Evolutionary conservation across 1,140 invertebrate genomes (phyloP).

Genomic region (Camponotus pennsylvanicus): DNA sequence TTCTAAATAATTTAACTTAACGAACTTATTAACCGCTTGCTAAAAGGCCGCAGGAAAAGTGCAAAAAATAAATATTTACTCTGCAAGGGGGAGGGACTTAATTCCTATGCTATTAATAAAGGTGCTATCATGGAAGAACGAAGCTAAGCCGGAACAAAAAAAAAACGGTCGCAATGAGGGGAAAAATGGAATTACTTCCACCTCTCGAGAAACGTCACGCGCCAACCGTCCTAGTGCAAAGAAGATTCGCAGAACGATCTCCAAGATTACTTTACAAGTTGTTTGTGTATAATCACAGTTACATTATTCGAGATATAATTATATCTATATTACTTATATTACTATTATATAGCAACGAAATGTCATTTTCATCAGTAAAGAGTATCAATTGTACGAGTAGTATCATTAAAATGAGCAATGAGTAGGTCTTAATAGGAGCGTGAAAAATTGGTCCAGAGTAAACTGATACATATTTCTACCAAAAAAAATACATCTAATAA

Average conservation of each 20-base stretch:
- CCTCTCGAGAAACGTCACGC: constrained; percentile 33
- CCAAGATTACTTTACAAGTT: constrained; percentile 7
- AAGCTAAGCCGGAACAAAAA: constrained; percentile 38
- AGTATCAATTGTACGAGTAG: background rate
- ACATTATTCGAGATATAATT: constrained; percentile 9
- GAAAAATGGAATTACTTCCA: constrained; percentile 57
- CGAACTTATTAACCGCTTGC: background rate
- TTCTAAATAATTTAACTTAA: constrained; percentile 1
- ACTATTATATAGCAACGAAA: background rate
- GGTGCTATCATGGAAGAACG: constrained; percentile 40
- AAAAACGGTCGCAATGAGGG: constrained; percentile 37
- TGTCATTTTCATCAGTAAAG: background rate
- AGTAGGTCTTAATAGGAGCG: background rate
- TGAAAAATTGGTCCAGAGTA: background rate
- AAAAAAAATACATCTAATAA: background rate
- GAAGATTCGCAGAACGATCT: constrained; percentile 35
- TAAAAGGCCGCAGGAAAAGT: background rate
- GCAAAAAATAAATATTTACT: constrained; percentile 54
- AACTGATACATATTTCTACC: background rate
- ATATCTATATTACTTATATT: background rate
- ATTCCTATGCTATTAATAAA: constrained; percentile 53
- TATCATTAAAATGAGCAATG: background rate
- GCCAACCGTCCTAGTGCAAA: background rate
- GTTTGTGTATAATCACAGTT: constrained; percentile 30
- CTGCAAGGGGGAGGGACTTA: constrained; percentile 5